phyloP scores from a whole-genome alignment of 2,888 invertebrate genomes.

The Epinotia brunnichana region DNA sequence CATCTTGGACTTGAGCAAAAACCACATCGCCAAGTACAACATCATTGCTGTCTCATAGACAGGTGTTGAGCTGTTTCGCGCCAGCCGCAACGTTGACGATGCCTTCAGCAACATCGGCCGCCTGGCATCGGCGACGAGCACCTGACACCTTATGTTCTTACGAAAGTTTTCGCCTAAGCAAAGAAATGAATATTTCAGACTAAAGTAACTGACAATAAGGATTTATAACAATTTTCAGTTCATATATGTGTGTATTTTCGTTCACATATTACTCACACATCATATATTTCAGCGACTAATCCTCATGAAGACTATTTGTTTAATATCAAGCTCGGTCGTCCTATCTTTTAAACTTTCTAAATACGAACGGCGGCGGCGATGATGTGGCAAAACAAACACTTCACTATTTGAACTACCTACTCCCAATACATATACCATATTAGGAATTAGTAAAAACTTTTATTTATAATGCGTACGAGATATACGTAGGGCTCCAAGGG shows the following conservation, averaged over 20 bases:
- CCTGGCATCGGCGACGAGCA: too few relatives aligned
- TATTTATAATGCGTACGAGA: neutral
- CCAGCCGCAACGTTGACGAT: neutral
- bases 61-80: neutral
- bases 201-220: neutral
- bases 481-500: neutral
- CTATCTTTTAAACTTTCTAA: neutral
- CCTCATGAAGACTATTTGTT: neutral
- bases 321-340: neutral
- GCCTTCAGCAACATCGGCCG: neutral
- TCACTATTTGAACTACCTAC: neutral
- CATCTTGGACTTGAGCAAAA: too few relatives aligned
- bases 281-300: neutral
- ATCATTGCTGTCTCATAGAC: slow-evolving; percentile 9
- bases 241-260: neutral
- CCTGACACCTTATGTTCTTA: too few relatives aligned
- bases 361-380: neutral
- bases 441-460: neutral
- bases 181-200: neutral
- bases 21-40: slow-evolving; percentile 55
- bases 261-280: neutral
- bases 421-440: neutral
- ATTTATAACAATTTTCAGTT: neutral
- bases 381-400: slow-evolving; percentile 4
- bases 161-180: too few relatives aligned